These are phyloP conservation scores for Mobula birostris DNA, from an alignment of 2,113 vertebrate species.

Conservation along the genomic window DNA sequence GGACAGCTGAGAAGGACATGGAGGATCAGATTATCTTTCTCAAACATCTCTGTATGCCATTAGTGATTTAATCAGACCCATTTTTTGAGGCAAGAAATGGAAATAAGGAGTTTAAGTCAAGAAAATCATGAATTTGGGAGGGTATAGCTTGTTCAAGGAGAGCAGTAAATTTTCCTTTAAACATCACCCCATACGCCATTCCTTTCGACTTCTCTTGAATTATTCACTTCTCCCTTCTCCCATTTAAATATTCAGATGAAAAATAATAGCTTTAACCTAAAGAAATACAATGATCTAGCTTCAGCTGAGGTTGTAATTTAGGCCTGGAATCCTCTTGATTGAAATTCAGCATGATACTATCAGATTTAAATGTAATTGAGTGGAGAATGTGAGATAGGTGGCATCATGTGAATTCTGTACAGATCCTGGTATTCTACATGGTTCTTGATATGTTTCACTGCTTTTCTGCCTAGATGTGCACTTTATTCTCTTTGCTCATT, in stretches of 20 bases:
- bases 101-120: no score
- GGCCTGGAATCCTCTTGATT: not conserved
- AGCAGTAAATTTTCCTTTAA: no score
- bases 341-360: not conserved
- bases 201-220: not conserved
- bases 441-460: not conserved
- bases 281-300: not conserved
- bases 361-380: not conserved
- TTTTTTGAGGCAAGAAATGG: no score
- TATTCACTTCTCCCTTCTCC: not conserved
- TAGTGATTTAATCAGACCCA: no score
- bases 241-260: not conserved
- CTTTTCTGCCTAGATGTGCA: not conserved
- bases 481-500: not conserved
- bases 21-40: no score
- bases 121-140: no score
- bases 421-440: not conserved
- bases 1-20: no score
- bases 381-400: not conserved
- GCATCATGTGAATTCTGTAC: not conserved
- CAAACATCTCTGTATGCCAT: no score
- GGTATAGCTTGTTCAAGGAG: no score
- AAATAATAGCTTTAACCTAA: not conserved
- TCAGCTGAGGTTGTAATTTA: not conserved
- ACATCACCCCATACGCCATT: not conserved